Conservation (phyloP, 2,888 invertebrate species). For the Heliconius aoede region DNA sequence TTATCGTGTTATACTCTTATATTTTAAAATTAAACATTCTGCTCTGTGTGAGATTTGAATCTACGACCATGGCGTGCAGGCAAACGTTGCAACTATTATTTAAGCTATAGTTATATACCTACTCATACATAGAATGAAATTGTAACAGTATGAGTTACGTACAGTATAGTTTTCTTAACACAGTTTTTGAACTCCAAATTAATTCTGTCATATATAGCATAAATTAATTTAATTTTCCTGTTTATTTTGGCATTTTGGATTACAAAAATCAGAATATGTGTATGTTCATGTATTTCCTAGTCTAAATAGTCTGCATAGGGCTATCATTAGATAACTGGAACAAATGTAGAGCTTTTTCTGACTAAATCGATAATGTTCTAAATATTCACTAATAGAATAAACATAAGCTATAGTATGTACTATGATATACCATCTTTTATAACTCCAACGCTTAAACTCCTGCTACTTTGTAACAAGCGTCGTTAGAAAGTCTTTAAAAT, state of each 20-base stretch:
- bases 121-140: not conserved
- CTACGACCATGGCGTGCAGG: not conserved
- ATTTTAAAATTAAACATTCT: not conserved
- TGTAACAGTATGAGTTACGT: not conserved
- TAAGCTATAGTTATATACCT: not conserved
- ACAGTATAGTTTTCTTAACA: no score
- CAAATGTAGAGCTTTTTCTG: not conserved
- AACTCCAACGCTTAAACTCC: not conserved
- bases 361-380: not conserved
- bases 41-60: conserved; percentile 7
- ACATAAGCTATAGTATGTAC: no score
- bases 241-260: no score
- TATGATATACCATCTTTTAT: not conserved
- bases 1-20: not conserved
- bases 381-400: conserved; percentile 4
- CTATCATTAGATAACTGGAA: not conserved
- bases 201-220: no score
- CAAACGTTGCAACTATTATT: not conserved
- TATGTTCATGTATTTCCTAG: no score
- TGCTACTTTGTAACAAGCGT: conserved; percentile 23
- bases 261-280: not conserved
- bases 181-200: not conserved
- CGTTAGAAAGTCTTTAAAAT: conserved; percentile 31
- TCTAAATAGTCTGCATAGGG: no score
- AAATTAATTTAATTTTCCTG: no score